Evolutionary conservation across 2,797 vertebrate species (phyloP).

Genomic region (Ptychobarbus kaznakovi): DNA sequence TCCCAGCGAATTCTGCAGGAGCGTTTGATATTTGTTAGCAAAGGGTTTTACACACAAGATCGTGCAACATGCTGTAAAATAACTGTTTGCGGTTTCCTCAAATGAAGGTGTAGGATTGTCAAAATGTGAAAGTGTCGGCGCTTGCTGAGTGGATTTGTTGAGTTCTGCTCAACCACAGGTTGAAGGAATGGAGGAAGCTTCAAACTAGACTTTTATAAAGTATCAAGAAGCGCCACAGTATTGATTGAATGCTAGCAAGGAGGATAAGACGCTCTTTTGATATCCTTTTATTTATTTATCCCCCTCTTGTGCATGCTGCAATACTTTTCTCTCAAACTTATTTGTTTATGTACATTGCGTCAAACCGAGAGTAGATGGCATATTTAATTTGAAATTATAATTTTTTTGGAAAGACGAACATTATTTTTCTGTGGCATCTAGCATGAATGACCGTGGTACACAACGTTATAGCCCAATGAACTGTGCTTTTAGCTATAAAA

Average conservation of each 20-base stretch:
- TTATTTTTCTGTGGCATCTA: neutral
- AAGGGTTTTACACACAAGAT: slow-evolving; percentile 8
- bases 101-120: neutral
- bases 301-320: slow-evolving; percentile 1
- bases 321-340: slow-evolving; percentile 24
- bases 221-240: neutral
- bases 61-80: neutral
- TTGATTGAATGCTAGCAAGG: neutral
- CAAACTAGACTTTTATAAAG: slow-evolving; percentile 3
- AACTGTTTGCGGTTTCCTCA: neutral
- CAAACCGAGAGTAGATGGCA: neutral
- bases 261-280: slow-evolving; percentile 5
- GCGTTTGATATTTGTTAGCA: slow-evolving; percentile 21
- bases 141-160: slow-evolving; percentile 26
- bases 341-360: neutral
- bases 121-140: neutral
- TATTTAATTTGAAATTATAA: neutral
- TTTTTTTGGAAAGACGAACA: neutral
- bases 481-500: neutral
- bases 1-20: neutral
- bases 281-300: slow-evolving; percentile 30
- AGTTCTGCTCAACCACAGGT: slow-evolving; percentile 13
- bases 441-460: neutral
- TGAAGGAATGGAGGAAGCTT: slow-evolving; percentile 4
- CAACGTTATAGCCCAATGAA: neutral